phyloP scores from a whole-genome alignment of 2,888 invertebrate species.

The Drosophila lacicola region DNA sequence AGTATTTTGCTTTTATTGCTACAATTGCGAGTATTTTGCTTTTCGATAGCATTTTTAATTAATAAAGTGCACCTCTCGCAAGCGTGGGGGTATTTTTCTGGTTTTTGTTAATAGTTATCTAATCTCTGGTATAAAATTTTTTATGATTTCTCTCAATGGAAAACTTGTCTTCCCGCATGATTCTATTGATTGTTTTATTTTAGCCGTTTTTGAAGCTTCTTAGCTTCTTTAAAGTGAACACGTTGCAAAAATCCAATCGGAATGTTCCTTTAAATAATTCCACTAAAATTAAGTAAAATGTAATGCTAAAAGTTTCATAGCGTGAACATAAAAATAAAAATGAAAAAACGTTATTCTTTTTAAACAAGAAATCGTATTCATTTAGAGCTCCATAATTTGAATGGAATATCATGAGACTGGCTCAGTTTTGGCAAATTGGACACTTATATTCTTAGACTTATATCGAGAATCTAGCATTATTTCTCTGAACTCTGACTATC shows the following conservation, averaged over 20 bases:
- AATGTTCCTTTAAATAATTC: background rate
- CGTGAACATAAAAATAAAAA: too few relatives aligned
- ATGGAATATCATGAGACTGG: too few relatives aligned
- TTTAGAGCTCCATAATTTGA: too few relatives aligned
- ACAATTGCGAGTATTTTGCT: constrained; percentile 1
- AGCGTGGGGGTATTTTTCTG: background rate
- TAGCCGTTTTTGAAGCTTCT: background rate
- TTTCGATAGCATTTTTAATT: constrained; percentile 38
- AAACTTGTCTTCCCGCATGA: background rate
- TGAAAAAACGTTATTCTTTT: too few relatives aligned
- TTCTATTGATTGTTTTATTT: background rate
- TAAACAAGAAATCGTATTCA: too few relatives aligned
- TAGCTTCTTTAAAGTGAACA: background rate
- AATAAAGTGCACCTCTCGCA: constrained; percentile 28
- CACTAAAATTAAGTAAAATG: too few relatives aligned
- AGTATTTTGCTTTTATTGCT: constrained; percentile 27
- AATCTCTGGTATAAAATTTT: constrained; percentile 29
- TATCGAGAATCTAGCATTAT: too few relatives aligned
- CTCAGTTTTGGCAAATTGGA: too few relatives aligned
- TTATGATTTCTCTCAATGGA: constrained; percentile 9
- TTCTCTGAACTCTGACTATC: constrained; percentile 40
- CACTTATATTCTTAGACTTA: too few relatives aligned
- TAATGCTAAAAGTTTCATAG: too few relatives aligned
- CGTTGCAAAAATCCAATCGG: background rate
- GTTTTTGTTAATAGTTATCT: constrained; percentile 26